phyloP scores from a whole-genome alignment of 2,113 vertebrate genomes.

The Oceanodroma tethys region DNA sequence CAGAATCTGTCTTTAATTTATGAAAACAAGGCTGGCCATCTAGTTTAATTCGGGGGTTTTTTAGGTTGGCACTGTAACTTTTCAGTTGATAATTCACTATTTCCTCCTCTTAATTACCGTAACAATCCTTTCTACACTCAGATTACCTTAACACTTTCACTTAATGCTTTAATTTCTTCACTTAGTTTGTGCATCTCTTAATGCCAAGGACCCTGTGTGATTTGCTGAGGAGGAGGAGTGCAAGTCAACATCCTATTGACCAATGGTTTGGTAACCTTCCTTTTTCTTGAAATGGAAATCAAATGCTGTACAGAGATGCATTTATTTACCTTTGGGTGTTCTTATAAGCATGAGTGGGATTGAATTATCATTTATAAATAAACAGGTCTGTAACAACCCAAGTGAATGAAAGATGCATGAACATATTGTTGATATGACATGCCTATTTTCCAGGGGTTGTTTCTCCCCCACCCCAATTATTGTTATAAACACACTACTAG shows the following conservation, averaged over 20 bases:
- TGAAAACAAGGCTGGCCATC: neutral
- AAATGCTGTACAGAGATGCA: neutral
- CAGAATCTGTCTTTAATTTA: neutral
- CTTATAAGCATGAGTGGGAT: neutral
- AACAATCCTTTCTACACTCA: neutral
- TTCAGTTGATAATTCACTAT: neutral
- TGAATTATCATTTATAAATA: neutral
- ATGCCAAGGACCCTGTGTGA: neutral
- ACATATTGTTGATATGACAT: neutral
- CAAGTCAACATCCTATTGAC: neutral
- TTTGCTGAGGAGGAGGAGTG: neutral
- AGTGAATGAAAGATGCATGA: neutral
- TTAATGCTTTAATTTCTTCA: neutral
- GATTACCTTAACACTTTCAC: neutral
- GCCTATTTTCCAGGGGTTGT: neutral
- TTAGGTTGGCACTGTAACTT: neutral
- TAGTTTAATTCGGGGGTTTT: neutral
- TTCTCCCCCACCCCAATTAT: accelerated
- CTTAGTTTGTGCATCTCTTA: neutral
- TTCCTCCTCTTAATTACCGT: neutral
- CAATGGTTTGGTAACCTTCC: neutral
- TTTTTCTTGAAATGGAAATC: neutral
- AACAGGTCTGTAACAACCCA: neutral
- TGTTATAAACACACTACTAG: neutral
- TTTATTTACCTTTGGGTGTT: neutral